Conservation (phyloP, 1,140 invertebrate species). For the Oedothorax gibbosus region DNA sequence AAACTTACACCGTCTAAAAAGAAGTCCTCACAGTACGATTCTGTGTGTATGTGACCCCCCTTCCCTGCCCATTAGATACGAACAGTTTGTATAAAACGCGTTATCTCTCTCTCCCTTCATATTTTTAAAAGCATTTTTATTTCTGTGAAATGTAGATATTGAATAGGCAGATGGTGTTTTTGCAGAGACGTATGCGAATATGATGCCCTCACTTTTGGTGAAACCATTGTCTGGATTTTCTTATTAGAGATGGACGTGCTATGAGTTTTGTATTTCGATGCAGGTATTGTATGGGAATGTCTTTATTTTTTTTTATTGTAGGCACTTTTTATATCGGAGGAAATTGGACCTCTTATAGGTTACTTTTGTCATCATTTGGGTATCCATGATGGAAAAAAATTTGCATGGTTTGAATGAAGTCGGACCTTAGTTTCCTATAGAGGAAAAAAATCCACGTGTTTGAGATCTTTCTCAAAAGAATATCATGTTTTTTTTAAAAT, state of each 20-base stretch:
- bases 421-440: too few species aligned
- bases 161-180: slow-evolving; percentile 14
- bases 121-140: slow-evolving; percentile 13
- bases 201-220: slow-evolving; percentile 22
- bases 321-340: too few species aligned
- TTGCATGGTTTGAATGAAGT: too few species aligned
- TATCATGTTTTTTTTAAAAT: too few species aligned
- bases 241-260: neutral
- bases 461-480: too few species aligned
- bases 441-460: too few species aligned
- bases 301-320: too few species aligned
- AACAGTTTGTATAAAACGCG: slow-evolving; percentile 14
- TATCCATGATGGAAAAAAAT: too few species aligned
- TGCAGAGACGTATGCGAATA: slow-evolving; percentile 6
- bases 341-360: too few species aligned
- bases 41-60: neutral
- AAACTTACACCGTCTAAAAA: slow-evolving; percentile 38
- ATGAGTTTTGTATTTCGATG: slow-evolving; percentile 14
- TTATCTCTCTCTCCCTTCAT: neutral
- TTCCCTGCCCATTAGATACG: slow-evolving; percentile 26
- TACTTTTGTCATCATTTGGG: too few species aligned
- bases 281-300: too few species aligned
- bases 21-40: slow-evolving; percentile 28
- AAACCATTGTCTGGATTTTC: slow-evolving; percentile 2
- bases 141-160: neutral